Evolutionary conservation across 2,797 vertebrate genomes (phyloP).

Genomic region (Sebastes steindachneri): DNA sequence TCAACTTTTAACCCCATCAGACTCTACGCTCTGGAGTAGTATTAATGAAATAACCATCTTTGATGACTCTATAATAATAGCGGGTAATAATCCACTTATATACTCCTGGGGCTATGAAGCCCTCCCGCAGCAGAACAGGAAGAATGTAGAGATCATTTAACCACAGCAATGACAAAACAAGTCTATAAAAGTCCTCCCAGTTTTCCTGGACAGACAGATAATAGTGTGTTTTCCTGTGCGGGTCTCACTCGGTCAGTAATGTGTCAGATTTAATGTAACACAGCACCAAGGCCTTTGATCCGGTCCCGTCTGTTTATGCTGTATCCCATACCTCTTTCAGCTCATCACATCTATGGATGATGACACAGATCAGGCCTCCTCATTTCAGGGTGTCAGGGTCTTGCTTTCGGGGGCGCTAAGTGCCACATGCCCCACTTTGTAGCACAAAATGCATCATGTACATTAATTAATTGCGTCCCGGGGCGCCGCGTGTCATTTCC

Average conservation of each 20-base stretch:
- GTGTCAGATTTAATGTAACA: conserved; percentile 29
- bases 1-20: neutral
- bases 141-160: neutral
- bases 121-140: neutral
- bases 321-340: neutral
- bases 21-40: neutral
- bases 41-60: neutral
- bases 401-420: neutral
- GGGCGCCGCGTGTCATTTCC: neutral
- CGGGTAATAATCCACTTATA: neutral
- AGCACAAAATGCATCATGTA: neutral
- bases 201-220: neutral
- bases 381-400: conserved; percentile 11
- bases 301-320: neutral
- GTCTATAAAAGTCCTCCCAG: neutral
- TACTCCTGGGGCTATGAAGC: neutral
- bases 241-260: neutral
- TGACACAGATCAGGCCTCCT: neutral
- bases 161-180: neutral
- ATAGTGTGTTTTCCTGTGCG: conserved; percentile 11
- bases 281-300: neutral
- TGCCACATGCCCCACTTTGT: conserved; percentile 2
- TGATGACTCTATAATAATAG: neutral
- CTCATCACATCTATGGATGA: conserved; percentile 15
- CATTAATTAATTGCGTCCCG: neutral